Base-by-base conservation (phyloP, 2,797 vertebrate genomes). In the Danio jaintianensis region DNA sequence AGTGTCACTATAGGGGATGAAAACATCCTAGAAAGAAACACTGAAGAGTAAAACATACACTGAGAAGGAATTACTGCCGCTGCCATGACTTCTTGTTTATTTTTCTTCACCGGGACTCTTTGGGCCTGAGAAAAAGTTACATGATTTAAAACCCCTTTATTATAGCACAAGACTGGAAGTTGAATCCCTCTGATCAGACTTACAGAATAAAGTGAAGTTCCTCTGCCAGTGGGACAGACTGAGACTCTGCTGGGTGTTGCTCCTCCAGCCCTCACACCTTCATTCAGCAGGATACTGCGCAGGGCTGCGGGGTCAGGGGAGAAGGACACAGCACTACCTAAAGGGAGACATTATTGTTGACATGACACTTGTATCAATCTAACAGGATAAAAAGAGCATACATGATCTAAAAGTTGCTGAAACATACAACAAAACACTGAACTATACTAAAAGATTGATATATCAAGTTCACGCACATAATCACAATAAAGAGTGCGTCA, bases 31-130 rank as follows among this genome's bases (percentile, higher is more conserved):
- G 11, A 6, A 20, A 59, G 16, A 71, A 6, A 45, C 16, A 42
- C 4, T 16, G 6, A 52, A 59, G 10, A 36, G 63, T 40, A 18
- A 42, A 9, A 75, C 85, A 82, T 59, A 90, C 89, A 86, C n/a
- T 48, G 6, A 47, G 62, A n/a, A 52, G 48, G 29, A 29, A 29
- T 77, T 71, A 53, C 61, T 1, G 63, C 63, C 50, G 40, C 83
- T 47, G 62, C 61, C 0, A 53, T 48, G 1, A 73, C 64, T 67
- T 91, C 91, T 6, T 67, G 45, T 2, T 7, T 77, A 29, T 56
- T 81, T 83, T 91, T 94, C 79, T 64, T 89, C 42, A 92, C 58
- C 0, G 91, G 93, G 1, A 95, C 92, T 88, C 94, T 91, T 82
- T 90, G 93, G 84, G 93, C 90, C 93, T 95, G 82, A 73, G 84